A percentile compares a stretch with the other conserved stretches of the same genome.
Evolutionary conservation across 2,888 invertebrate species (phyloP).

Genomic region (Phragmatobia fuliginosa): DNA sequence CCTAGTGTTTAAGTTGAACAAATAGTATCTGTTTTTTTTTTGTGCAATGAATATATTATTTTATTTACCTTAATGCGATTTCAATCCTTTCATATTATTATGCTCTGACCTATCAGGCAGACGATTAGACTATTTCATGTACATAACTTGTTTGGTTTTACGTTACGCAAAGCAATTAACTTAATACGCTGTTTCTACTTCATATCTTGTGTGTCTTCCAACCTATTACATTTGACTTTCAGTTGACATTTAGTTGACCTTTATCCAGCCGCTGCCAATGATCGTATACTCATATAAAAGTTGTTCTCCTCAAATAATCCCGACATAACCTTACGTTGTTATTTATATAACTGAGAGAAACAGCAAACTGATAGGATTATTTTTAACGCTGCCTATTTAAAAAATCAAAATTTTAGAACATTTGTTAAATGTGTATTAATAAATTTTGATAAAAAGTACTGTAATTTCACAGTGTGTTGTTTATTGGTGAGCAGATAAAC

Average conservation of each 20-base stretch:
- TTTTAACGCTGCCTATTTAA: too few relatives aligned
- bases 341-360: neutral
- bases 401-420: too few relatives aligned
- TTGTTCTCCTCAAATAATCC: conserved; percentile 33
- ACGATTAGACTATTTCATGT: neutral
- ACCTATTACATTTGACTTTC: conserved; percentile 43
- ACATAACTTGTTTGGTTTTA: neutral
- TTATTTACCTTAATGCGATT: too few relatives aligned
- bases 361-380: too few relatives aligned
- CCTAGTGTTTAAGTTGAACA: too few relatives aligned
- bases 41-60: too few relatives aligned
- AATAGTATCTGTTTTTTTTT: too few relatives aligned
- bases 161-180: neutral
- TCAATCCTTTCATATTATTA: too few relatives aligned
- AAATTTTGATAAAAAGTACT: too few relatives aligned
- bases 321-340: conserved; percentile 14
- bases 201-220: conserved; percentile 7
- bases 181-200: neutral
- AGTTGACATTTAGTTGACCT: conserved; percentile 61
- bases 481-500: too few relatives aligned
- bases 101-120: neutral
- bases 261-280: conserved; percentile 38
- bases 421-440: too few relatives aligned
- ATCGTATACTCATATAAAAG: conserved; percentile 35
- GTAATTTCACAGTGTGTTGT: too few relatives aligned